Evolutionary conservation across 1,140 invertebrate genomes (phyloP).

Genomic region (Lethrus apterus): DNA sequence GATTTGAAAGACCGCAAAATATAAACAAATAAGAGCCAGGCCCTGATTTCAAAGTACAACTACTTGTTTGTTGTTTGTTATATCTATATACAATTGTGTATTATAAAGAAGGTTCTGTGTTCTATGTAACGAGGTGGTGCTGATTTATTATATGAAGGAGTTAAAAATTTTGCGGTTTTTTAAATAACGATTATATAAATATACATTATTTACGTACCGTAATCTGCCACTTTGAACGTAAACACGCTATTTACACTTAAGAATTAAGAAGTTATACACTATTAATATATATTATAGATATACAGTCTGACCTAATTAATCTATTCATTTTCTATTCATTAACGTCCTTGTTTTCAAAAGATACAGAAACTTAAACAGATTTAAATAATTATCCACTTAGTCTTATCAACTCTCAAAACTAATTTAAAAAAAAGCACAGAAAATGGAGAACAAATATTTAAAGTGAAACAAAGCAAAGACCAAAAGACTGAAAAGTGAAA

Average conservation of each 20-base stretch:
- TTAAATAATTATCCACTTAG: too few relatives aligned
- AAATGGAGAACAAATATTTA: too few relatives aligned
- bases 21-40: conserved; percentile 29
- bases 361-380: too few relatives aligned
- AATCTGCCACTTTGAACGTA: conserved; percentile 35
- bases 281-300: conserved; percentile 24
- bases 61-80: conserved; percentile 38
- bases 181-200: conserved; percentile 20
- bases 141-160: conserved; percentile 22
- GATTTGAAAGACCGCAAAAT: conserved; percentile 34
- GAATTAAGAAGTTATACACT: conserved; percentile 34
- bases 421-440: too few relatives aligned
- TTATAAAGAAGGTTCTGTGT: conserved; percentile 8
- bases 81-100: conserved; percentile 19
- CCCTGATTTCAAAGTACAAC: conserved; percentile 43
- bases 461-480: too few relatives aligned
- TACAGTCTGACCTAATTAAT: conserved; percentile 11
- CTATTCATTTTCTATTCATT: conserved; percentile 6
- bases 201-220: conserved; percentile 23
- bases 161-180: conserved; percentile 34
- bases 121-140: conserved; percentile 24
- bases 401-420: too few relatives aligned
- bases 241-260: conserved; percentile 34
- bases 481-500: too few relatives aligned
- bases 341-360: too few relatives aligned